Percentiles rank a stretch among this genome's conserved stretches.
These are phyloP conservation scores for Chiroxiphia lanceolata DNA, from an alignment of 2,797 vertebrate genomes.

Conservation along the genomic window DNA sequence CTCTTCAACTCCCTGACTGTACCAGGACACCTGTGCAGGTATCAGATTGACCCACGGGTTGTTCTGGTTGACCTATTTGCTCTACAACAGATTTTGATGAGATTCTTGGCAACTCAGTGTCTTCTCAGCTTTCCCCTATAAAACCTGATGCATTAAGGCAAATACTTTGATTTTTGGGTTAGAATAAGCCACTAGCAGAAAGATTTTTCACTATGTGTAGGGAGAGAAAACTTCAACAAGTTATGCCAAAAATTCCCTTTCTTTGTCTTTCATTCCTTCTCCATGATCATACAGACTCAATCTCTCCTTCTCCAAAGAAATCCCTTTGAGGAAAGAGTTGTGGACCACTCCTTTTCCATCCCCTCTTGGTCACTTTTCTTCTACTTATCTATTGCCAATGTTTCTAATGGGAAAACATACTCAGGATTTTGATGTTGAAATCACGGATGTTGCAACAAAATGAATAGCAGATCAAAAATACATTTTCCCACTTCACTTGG, in stretches of 20 bases:
- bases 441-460: constrained; percentile 14
- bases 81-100: neutral
- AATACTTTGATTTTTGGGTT: neutral
- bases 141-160: neutral
- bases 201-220: neutral
- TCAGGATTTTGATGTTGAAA: constrained; percentile 39
- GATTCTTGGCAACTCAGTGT: neutral
- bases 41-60: rapidly evolving
- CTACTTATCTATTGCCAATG: constrained; percentile 12
- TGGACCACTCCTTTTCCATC: constrained; percentile 5
- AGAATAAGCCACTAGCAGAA: neutral
- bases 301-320: neutral
- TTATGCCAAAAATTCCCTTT: neutral
- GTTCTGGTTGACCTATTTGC: neutral
- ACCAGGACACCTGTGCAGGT: neutral
- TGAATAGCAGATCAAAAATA: neutral
- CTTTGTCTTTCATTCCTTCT: neutral
- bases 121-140: neutral
- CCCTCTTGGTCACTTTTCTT: neutral
- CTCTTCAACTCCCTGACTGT: neutral
- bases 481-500: neutral
- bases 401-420: neutral
- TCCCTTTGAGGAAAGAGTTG: neutral
- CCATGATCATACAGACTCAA: neutral
- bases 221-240: neutral